These are phyloP conservation scores for Pelochelys cantorii DNA, from an alignment of 2,797 vertebrate genomes.

Conservation along the genomic window DNA sequence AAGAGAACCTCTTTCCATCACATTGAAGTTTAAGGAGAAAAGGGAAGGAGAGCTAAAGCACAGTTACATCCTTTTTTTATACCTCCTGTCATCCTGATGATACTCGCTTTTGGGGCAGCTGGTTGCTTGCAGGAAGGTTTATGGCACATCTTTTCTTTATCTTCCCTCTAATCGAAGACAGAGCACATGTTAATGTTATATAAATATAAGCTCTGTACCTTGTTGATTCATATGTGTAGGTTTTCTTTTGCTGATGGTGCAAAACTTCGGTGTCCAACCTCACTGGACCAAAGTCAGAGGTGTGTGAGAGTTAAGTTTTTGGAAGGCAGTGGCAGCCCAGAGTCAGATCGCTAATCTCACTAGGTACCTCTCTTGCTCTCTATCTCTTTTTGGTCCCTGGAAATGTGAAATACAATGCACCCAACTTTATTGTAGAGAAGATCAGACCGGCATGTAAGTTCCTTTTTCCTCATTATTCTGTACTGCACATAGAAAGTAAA, in stretches of 20 bases:
- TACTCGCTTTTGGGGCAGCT: not conserved
- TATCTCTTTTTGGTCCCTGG: not conserved
- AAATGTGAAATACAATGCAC: not conserved
- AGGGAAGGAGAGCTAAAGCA: slow-evolving; percentile 2
- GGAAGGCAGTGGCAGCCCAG: not conserved
- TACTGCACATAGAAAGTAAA: not conserved
- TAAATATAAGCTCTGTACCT: not conserved
- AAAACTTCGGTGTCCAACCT: not conserved
- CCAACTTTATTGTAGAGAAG: no score
- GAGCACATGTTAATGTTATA: not conserved
- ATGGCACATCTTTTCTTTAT: not conserved
- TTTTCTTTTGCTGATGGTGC: not conserved
- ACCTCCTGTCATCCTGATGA: not conserved
- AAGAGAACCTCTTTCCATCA: slow-evolving; percentile 61
- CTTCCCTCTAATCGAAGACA: not conserved
- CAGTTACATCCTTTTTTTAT: not conserved
- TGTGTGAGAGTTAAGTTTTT: not conserved
- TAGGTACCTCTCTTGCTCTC: not conserved
- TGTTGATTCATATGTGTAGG: not conserved
- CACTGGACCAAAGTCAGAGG: not conserved
- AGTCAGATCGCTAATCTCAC: not conserved
- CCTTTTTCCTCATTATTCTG: not conserved
- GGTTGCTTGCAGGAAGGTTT: not conserved
- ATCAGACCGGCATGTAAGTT: not conserved
- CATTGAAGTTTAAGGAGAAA: not conserved